Conservation (phyloP, 2,797 vertebrate genomes). For the Lacerta viridis region DNA sequence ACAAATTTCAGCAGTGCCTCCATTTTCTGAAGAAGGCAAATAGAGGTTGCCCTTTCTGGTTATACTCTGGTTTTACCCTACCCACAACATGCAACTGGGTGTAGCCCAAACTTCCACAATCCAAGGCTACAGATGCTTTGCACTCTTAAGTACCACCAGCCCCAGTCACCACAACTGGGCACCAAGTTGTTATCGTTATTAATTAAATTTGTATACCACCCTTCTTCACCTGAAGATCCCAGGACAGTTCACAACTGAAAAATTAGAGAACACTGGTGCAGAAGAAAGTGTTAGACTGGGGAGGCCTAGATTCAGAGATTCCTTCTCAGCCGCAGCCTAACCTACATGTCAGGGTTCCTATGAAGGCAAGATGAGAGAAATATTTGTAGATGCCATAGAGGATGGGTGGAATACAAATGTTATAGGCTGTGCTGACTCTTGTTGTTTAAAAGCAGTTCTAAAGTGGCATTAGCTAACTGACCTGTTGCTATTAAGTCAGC, state of each 20-base stretch:
- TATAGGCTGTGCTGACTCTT: not conserved
- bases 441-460: not conserved
- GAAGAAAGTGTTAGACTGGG: not conserved
- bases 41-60: slow-evolving; percentile 20
- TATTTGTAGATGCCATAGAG: not conserved
- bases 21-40: not conserved
- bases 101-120: too few relatives aligned
- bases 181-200: too few relatives aligned
- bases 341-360: not conserved
- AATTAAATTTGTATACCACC: too few relatives aligned
- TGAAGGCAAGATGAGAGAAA: not conserved
- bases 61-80: too few relatives aligned
- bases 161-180: too few relatives aligned
- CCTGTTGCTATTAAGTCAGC: not conserved
- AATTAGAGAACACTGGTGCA: too few relatives aligned
- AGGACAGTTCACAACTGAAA: too few relatives aligned
- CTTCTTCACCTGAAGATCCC: too few relatives aligned
- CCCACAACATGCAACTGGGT: too few relatives aligned
- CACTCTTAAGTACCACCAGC: too few relatives aligned
- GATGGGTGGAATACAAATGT: not conserved
- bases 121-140: too few relatives aligned
- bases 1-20: not conserved
- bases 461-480: not conserved
- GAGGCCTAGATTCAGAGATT: not conserved
- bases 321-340: too few relatives aligned